A percentile compares a stretch with the other conserved stretches of the same genome.
Evolutionary conservation across 2,797 vertebrate species (phyloP).

Genomic region (Uromys caudimaculatus): DNA sequence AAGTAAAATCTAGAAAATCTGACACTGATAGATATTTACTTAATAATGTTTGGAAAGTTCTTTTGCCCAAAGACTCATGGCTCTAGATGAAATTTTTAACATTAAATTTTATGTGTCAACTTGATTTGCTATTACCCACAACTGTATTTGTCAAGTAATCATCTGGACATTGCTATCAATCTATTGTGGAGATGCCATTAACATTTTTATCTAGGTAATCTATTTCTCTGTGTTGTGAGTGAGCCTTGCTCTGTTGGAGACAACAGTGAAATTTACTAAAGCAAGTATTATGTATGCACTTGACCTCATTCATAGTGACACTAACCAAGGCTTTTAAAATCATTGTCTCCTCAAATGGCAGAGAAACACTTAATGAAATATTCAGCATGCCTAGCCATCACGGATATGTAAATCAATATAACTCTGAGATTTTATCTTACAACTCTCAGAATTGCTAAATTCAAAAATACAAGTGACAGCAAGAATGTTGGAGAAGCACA

Average conservation of each 20-base stretch:
- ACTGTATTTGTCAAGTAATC: neutral
- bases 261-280: neutral
- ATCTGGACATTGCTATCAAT: neutral
- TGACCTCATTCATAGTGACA: neutral
- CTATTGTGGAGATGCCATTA: neutral
- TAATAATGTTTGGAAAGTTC: neutral
- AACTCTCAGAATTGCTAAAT: neutral
- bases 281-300: neutral
- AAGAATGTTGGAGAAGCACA: neutral
- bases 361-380: neutral
- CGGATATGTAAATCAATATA: neutral
- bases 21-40: neutral
- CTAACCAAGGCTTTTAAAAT: neutral
- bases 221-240: neutral
- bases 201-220: neutral
- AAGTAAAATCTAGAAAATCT: neutral
- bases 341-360: neutral
- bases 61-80: neutral
- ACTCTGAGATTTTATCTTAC: neutral
- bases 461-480: neutral
- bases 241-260: neutral
- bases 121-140: neutral
- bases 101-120: neutral
- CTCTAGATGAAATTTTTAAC: neutral
- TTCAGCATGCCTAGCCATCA: neutral